These are phyloP conservation scores for Diceros bicornis DNA, from an alignment of 2,797 vertebrate species.

Conservation along the genomic window DNA sequence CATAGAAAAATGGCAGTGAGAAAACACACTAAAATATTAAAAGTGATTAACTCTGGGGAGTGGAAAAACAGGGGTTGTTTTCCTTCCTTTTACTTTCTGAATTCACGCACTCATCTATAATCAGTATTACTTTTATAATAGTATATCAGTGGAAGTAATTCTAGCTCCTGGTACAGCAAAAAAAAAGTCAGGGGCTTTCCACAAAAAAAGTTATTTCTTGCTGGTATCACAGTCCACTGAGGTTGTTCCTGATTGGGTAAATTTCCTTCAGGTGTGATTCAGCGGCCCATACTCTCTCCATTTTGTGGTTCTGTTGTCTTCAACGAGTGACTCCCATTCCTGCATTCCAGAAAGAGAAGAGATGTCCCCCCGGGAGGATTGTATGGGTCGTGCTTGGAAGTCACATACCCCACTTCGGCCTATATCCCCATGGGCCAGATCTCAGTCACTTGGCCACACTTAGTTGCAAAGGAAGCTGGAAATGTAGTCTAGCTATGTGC, in stretches of 20 bases:
- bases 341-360: not conserved
- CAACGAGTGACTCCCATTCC: not conserved
- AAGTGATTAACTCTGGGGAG: not conserved
- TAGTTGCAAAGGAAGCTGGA: not conserved
- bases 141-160: not conserved
- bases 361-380: not conserved
- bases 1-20: not conserved
- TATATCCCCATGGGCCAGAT: not conserved
- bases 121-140: not conserved
- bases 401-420: not conserved
- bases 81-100: not conserved
- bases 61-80: not conserved
- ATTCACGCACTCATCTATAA: conserved; percentile 54
- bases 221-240: not conserved
- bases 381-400: not conserved
- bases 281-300: not conserved
- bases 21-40: conserved; percentile 1
- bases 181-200: not conserved
- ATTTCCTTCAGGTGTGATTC: not conserved
- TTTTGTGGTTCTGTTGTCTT: not conserved
- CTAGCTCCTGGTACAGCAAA: not conserved
- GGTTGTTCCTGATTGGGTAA: not conserved
- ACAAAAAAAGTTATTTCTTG: not conserved
- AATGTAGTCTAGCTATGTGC: not conserved
- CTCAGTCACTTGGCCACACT: not conserved